Conservation (phyloP, 2,888 invertebrate genomes). For the Autographa pulchrina region DNA sequence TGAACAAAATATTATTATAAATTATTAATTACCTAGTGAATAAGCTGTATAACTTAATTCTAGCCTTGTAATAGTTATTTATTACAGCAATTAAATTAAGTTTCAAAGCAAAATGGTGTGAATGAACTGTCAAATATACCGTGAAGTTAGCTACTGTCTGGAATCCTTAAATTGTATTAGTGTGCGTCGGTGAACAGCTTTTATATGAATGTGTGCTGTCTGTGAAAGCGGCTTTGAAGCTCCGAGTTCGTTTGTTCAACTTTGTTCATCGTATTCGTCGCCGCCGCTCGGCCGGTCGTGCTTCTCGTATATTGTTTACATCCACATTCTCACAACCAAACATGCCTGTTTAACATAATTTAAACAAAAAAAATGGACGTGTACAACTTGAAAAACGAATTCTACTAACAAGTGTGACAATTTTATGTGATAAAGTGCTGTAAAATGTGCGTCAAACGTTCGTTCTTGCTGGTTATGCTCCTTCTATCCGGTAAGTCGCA, state of each 20-base stretch:
- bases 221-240: constrained; percentile 76
- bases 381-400: constrained; percentile 49
- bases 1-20: background rate
- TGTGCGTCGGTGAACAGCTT: constrained; percentile 65
- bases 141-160: constrained; percentile 85
- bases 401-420: constrained; percentile 57
- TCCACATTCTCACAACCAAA: constrained; percentile 62
- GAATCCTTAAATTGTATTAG: constrained; percentile 58
- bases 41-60: background rate
- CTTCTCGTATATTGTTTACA: constrained; percentile 64
- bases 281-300: constrained; percentile 63
- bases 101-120: constrained; percentile 73
- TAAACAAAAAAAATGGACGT: constrained; percentile 71
- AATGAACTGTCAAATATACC: constrained; percentile 85
- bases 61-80: background rate
- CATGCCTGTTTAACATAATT: constrained; percentile 67
- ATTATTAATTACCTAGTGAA: background rate
- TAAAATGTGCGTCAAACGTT: constrained; percentile 79
- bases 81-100: constrained; percentile 24
- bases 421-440: constrained; percentile 71
- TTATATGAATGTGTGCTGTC: constrained; percentile 71
- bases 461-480: constrained; percentile 75
- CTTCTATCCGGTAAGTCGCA: constrained; percentile 84
- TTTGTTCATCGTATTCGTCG: constrained; percentile 66
- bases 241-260: constrained; percentile 60